Evolutionary conservation across 1,140 invertebrate genomes (phyloP).

Genomic region (Eriosoma lanigerum): DNA sequence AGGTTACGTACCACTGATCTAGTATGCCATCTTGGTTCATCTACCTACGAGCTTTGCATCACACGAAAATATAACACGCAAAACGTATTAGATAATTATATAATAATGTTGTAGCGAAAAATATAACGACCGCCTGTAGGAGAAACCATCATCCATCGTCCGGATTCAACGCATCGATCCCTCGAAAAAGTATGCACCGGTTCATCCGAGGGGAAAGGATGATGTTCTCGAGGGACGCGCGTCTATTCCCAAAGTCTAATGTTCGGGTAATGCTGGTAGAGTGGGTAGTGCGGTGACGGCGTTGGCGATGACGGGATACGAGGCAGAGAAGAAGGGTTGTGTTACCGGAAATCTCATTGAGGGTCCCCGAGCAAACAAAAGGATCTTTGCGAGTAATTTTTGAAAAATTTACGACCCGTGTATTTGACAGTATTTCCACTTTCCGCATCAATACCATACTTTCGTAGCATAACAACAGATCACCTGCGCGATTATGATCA

Average conservation of each 20-base stretch:
- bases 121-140: no score
- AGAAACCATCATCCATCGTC: no score
- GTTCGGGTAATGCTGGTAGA: not conserved
- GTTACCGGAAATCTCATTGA: conserved; percentile 28
- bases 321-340: not conserved
- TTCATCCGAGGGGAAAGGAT: not conserved
- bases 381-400: conserved; percentile 38
- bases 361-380: conserved; percentile 23
- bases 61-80: no score
- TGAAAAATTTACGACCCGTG: conserved; percentile 47
- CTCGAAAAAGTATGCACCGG: not conserved
- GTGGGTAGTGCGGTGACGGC: not conserved
- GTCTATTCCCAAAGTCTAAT: not conserved
- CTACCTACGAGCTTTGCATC: no score
- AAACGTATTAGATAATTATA: no score
- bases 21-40: no score
- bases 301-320: not conserved
- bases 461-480: not conserved
- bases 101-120: no score
- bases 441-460: not conserved
- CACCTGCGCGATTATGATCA: not conserved
- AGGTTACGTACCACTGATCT: no score
- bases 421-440: conserved; percentile 32
- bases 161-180: not conserved
- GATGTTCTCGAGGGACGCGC: not conserved